Evolutionary conservation across 2,888 invertebrate species (phyloP).

Genomic region (Caenorhabditis sp.): DNA sequence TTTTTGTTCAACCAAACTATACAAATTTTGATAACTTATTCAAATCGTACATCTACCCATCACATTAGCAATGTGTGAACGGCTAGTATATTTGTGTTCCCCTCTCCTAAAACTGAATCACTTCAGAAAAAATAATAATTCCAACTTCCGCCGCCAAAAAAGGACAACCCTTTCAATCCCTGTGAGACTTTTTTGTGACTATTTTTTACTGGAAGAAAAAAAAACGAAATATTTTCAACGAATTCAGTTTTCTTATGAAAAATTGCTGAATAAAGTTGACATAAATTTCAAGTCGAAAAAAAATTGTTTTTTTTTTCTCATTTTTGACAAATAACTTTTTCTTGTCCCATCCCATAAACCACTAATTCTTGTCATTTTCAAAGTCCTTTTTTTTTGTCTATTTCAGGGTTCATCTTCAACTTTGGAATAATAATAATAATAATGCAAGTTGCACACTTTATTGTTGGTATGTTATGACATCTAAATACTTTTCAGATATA

Average conservation of each 20-base stretch:
- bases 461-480: slow-evolving; percentile 29
- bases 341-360: not conserved
- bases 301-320: not conserved
- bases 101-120: no score
- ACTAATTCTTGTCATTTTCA: not conserved
- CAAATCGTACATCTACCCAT: no score
- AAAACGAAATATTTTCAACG: not conserved
- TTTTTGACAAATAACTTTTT: slow-evolving; percentile 1
- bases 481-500: not conserved
- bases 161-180: no score
- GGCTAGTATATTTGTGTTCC: no score
- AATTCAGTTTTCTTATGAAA: not conserved
- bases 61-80: no score
- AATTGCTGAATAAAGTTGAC: not conserved
- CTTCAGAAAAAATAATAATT: no score
- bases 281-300: not conserved
- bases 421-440: slow-evolving; percentile 1
- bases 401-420: not conserved
- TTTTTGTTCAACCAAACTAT: no score
- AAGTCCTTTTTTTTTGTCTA: not conserved
- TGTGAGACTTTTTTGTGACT: not conserved
- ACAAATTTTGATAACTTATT: no score
- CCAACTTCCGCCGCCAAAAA: no score
- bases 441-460: slow-evolving; percentile 33
- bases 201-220: not conserved